Evolutionary conservation across 2,113 vertebrate genomes (phyloP).

Genomic region (Girardinichthys multiradiatus): DNA sequence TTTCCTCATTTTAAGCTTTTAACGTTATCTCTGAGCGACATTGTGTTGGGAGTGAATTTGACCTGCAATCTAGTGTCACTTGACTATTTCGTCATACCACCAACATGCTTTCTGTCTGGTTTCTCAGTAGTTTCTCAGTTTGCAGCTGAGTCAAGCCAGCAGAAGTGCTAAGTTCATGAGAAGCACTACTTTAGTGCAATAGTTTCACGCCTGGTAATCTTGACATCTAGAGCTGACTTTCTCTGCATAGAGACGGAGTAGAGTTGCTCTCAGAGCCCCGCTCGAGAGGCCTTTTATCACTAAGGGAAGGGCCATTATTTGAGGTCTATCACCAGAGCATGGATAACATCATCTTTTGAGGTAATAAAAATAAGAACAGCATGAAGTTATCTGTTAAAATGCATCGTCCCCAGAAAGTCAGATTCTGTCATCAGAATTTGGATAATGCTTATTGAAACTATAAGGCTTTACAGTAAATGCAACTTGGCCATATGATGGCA

Average conservation of each 20-base stretch:
- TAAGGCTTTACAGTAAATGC: conserved; percentile 99
- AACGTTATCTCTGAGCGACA: conserved; percentile 70
- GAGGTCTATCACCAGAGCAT: conserved; percentile 77
- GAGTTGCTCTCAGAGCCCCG: conserved; percentile 68
- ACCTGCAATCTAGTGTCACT: conserved; percentile 58
- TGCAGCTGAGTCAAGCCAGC: conserved; percentile 70
- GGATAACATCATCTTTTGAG: conserved; percentile 77
- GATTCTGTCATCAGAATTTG: conserved; percentile 98
- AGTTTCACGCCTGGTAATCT: conserved; percentile 75
- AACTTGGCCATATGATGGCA: conserved; percentile 99
- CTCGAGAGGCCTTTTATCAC: conserved; percentile 67
- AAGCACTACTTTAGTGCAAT: conserved; percentile 85
- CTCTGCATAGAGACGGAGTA: conserved; percentile 78
- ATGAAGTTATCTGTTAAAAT: conserved; percentile 78
- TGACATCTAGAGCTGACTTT: conserved; percentile 74
- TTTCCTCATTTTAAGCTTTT: conserved; percentile 69
- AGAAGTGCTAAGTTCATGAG: conserved; percentile 74
- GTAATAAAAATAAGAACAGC: conserved; percentile 79
- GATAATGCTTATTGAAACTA: conserved; percentile 97
- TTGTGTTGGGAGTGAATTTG: conserved; percentile 54
- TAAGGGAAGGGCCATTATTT: conserved; percentile 76
- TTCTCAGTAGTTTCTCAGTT: conserved; percentile 54
- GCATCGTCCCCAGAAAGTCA: conserved; percentile 86
- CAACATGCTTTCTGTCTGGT: conserved; percentile 73
- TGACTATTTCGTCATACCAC: conserved; percentile 59